phyloP scores from a whole-genome alignment of 1,140 invertebrate genomes.

The Steinernema khuongi region DNA sequence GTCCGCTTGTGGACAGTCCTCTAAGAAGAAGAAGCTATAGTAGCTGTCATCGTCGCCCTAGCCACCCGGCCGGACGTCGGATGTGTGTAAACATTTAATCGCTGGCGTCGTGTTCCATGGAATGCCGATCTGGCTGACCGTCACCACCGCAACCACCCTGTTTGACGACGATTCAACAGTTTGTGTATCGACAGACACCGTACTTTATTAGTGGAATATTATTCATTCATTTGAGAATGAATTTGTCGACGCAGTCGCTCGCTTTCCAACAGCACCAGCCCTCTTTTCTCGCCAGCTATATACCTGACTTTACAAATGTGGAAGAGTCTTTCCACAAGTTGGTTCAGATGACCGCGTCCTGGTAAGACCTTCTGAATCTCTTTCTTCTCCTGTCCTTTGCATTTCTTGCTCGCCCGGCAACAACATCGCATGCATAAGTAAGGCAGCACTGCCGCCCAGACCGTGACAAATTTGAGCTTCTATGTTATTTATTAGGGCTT shows the following conservation, averaged over 20 bases:
- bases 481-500: no score
- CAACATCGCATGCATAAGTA: no score
- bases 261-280: background rate
- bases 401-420: no score
- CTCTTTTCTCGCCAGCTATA: background rate
- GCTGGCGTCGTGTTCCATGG: background rate
- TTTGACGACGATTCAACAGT: background rate
- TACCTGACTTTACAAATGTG: background rate
- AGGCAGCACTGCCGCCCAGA: no score
- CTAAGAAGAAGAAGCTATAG: background rate
- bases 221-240: no score
- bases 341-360: background rate
- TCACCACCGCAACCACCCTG: background rate
- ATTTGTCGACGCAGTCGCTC: background rate
- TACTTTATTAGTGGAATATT: background rate
- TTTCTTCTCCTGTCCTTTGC: no score
- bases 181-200: background rate
- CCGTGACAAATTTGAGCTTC: no score
- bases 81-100: background rate
- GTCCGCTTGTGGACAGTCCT: background rate
- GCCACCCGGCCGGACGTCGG: background rate
- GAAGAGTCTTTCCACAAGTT: background rate
- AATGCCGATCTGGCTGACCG: background rate
- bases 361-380: no score
- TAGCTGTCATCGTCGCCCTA: no score